Conservation (phyloP, 2,113 vertebrate species). For the Phrynocephalus versicolor region DNA sequence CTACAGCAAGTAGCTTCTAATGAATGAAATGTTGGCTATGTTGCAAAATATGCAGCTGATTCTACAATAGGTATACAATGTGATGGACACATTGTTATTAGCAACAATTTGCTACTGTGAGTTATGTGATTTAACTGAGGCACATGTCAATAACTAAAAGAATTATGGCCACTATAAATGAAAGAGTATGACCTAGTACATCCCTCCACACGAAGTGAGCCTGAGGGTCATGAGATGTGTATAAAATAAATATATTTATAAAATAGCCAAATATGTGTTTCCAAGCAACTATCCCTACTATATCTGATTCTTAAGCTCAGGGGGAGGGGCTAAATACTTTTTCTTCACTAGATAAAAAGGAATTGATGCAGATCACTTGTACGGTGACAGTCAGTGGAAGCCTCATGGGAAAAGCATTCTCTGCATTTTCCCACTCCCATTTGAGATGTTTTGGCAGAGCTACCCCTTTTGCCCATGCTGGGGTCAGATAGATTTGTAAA, state of each 20-base stretch:
- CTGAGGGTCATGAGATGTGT: conserved; percentile 4
- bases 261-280: not conserved
- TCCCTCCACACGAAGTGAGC: not conserved
- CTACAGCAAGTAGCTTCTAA: too few species aligned
- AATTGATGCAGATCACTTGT: too few species aligned
- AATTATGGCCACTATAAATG: not conserved
- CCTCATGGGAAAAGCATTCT: not conserved
- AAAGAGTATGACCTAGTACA: not conserved
- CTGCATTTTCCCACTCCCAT: not conserved
- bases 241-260: not conserved
- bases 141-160: too few species aligned
- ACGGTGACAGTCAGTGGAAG: too few species aligned
- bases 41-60: too few species aligned
- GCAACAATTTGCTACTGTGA: too few species aligned
- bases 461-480: not conserved
- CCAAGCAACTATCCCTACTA: not conserved
- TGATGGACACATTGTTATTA: too few species aligned
- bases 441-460: not conserved
- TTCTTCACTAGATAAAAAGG: not conserved
- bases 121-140: too few species aligned
- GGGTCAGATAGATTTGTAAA: not conserved
- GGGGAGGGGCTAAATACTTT: not conserved
- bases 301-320: not conserved
- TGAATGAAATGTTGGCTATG: too few species aligned
- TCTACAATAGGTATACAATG: too few species aligned